Base-by-base conservation (phyloP, 2,797 vertebrate genomes). In the Xerus rutilus region DNA sequence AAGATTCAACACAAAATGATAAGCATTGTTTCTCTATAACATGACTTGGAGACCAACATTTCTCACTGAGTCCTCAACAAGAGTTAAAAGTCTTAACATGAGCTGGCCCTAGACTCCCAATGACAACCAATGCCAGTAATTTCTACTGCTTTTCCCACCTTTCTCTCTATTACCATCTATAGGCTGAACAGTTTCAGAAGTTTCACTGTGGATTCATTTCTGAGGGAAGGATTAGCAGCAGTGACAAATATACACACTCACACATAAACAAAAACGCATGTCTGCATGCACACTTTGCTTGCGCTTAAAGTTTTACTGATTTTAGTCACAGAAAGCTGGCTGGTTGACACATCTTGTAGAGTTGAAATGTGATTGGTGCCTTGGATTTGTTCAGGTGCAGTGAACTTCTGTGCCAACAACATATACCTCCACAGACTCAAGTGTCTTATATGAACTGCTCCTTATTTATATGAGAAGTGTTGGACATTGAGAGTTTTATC, bases 141-240 rank as follows among this genome's bases (percentile, higher is more conserved):
- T 54, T 11, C 0, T 18, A 32, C 11, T 45, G 12, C 32, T 10
- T 77, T 28, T 14, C 25, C 11, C 7, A n/a, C 6, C 3, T 23
- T 39, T 23, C 2, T 62, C 32, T 70, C 81, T 35, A 83, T 28
- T 10, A 9, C 32, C 28, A 8, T 8, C 14, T 13, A 1, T 7
- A 59, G 35, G 9, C 15, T 43, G 86, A 74, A 64, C 7, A 91
- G 69, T n/a, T 77, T 74, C 52, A 8, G 13, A 88, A 62, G 11
- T 62, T 91, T 81, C 13, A 3, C 3, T 70, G 21, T 35, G 23
- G 64, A 78, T 39, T 8, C 7, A 83, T 64, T 89, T 57, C 86
- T n/a, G n/a, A 92, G n/a, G 45, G 25, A 83, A 32, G 23, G 2
- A 62, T 32, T 1, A 76, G 35, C 28, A 74, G 32, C 20, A 45